Evolutionary conservation across 1,140 invertebrate genomes (phyloP).

Genomic region (Drosophila bipectinata): DNA sequence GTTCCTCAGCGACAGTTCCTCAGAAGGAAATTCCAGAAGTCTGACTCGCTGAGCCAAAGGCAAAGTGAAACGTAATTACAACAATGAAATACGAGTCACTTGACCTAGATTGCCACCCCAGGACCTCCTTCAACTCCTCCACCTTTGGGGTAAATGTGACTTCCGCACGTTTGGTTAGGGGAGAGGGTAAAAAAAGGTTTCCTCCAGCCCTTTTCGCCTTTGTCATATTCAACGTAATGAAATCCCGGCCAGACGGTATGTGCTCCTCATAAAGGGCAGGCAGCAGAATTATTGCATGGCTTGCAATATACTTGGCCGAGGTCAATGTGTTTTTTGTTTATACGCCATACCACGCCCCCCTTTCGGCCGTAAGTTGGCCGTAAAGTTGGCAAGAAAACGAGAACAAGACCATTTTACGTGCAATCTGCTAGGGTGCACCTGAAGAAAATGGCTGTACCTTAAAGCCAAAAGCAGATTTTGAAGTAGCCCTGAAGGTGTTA

Average conservation of each 20-base stretch:
- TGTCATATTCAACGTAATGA: conserved; percentile 36
- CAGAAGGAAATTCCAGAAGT: conserved; percentile 12
- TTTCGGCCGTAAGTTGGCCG: conserved; percentile 17
- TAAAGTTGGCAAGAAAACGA: conserved; percentile 64
- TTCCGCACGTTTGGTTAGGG: conserved; percentile 63
- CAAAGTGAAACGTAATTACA: conserved; percentile 69
- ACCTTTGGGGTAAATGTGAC: conserved; percentile 58
- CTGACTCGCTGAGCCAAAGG: conserved; percentile 23
- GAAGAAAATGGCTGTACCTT: not conserved
- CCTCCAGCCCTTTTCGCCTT: conserved; percentile 20
- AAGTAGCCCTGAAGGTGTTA: not conserved
- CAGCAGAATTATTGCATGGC: conserved; percentile 69
- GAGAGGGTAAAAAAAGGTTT: conserved; percentile 42
- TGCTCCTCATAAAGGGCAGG: conserved; percentile 44
- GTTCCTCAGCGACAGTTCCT: conserved; percentile 23
- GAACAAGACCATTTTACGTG: conserved; percentile 51
- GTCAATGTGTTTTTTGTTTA: conserved; percentile 73
- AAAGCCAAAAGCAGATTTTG: not conserved
- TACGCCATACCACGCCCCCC: conserved; percentile 17
- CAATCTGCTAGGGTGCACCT: conserved; percentile 13
- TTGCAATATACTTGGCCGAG: conserved; percentile 63
- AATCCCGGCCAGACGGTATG: conserved; percentile 48
- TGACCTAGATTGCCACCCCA: conserved; percentile 55
- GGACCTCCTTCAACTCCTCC: not conserved
- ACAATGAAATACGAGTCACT: conserved; percentile 67